Evolutionary conservation across 2,888 invertebrate species (phyloP), one percentile per base, ranked within the genome.

Genomic region (Eristalinus sepulchralis): DNA sequence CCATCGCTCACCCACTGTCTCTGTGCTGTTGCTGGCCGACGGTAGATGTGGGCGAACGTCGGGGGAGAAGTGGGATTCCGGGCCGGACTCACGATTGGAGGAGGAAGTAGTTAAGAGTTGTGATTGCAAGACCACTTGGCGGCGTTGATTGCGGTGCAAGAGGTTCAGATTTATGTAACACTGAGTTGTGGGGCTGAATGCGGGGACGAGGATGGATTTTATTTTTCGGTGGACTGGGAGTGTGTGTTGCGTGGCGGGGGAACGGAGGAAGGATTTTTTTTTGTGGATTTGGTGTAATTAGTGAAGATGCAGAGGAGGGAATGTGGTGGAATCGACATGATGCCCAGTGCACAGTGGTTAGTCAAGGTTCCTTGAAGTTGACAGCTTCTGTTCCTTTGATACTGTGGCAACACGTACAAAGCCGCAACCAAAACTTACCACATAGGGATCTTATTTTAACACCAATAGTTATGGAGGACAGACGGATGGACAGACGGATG

Each of bases 101-200:
- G 59, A 33, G 17, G 59, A 33, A 66, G 75, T 62, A 75, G 55
- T 71, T 84, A 60, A 20, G 62, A 68, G 64, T 63, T 73, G 73
- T 70, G 78, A 86, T 82, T 86, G 73, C 73, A 57, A 64, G 75
- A 68, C 78, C 73, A 86, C 78, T 78, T 70, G 85, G 60, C 17
- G 57, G 78, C 73, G 73, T 82, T 86, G 85, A 86, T 82, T 86
- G 82, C 73, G 82, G 72, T 71, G 59, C 33, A 27, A 60, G 36
- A 47, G 34, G 66, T 77, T 60, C 60, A 68, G 82, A 85, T 85
- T 82, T 85, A 81, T 81, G 55, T 57, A 31, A 53, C 68, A 60
- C 47, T 63, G 47, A 72, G 62, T 27, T 77, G 76, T 67, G 60
- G 70, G 55, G 78, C 64, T 64, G 73, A 64, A 75, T 73, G 73